phyloP scores from a whole-genome alignment of 1,140 invertebrate species.

The Drosophila malerkotliana region DNA sequence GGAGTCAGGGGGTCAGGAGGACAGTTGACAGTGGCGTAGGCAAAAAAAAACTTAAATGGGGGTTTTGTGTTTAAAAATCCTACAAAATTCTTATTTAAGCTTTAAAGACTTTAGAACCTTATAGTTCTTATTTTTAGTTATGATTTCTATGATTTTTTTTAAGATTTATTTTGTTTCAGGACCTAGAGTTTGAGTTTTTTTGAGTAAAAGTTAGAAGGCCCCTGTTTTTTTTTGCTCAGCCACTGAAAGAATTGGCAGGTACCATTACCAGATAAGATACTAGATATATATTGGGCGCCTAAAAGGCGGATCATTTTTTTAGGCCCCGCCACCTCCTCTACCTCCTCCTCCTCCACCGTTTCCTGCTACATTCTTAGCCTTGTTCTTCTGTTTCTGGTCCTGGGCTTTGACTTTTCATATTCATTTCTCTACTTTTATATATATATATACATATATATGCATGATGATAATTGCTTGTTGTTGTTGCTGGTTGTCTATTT shows the following conservation, averaged over 20 bases:
- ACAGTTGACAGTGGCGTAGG: background rate
- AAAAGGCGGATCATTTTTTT: constrained; percentile 25
- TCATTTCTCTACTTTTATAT: background rate
- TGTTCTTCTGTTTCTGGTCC: background rate
- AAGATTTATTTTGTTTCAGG: background rate
- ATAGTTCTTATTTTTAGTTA: no score
- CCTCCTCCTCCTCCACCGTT: constrained; percentile 3
- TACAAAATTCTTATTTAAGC: no score
- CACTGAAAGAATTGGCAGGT: constrained; percentile 23
- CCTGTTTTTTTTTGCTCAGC: background rate
- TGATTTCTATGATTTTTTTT: background rate
- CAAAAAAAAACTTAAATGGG: background rate
- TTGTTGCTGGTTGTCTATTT: constrained; percentile 20
- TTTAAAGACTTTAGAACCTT: no score
- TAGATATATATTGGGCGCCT: constrained; percentile 28
- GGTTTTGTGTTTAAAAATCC: no score
- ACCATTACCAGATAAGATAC: constrained; percentile 45
- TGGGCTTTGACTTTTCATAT: constrained; percentile 18
- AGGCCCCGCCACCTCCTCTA: background rate
- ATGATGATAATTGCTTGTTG: constrained; percentile 40
- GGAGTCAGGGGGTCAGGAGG: background rate
- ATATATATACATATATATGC: constrained; percentile 10
- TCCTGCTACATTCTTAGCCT: background rate
- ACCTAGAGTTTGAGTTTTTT: no score
- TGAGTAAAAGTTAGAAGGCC: no score